phyloP scores from a whole-genome alignment of 2,113 vertebrate species.

The human (Homo sapiens) region GRCh38 chr3:18528501-18529000 shows the following conservation, averaged over 20 bases:
- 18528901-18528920: neutral
- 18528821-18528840: neutral
- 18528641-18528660: neutral
- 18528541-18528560: neutral
- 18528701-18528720: neutral
- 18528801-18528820: neutral
- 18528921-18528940: neutral
- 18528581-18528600: neutral
- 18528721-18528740: neutral
- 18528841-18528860: neutral
- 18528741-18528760: neutral
- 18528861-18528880: neutral
- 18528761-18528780: neutral
- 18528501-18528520: neutral
- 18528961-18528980: neutral
- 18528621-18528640: neutral
- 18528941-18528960: neutral
- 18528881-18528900: neutral
- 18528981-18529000: neutral
- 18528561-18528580: neutral
- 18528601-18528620: neutral
- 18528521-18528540: neutral
- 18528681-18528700: neutral
- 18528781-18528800: neutral
- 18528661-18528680: neutral